These are phyloP conservation scores for Pyrocephalus nanus DNA, from an alignment of 2,797 vertebrate species.

Conservation along the genomic window DNA sequence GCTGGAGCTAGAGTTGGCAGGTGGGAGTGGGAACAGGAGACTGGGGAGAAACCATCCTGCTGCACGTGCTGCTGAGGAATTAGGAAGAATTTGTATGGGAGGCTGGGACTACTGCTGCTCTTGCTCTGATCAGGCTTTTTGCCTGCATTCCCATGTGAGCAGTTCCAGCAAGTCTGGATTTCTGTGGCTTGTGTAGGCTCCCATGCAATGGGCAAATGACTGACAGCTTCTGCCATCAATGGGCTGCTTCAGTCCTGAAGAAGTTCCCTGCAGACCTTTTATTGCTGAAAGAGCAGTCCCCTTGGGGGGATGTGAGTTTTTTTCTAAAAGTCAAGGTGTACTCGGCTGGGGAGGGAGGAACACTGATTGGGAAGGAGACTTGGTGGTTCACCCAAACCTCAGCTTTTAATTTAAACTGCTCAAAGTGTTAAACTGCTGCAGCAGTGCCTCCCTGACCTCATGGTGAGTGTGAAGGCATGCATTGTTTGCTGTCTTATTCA, in stretches of 20 bases:
- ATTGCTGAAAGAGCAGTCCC: not conserved
- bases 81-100: not conserved
- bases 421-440: not conserved
- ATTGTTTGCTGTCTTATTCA: not conserved
- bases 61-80: not conserved
- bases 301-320: fast-evolving
- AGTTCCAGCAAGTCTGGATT: not conserved
- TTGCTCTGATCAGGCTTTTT: fast-evolving
- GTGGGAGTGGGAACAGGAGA: not conserved
- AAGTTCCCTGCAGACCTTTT: not conserved
- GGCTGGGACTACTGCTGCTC: not conserved
- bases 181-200: not conserved
- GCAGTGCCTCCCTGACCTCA: fast-evolving
- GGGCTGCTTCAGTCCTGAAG: not conserved
- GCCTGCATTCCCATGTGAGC: not conserved
- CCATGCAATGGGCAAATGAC: not conserved
- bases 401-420: not conserved
- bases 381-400: not conserved
- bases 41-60: fast-evolving
- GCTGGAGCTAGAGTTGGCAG: not conserved
- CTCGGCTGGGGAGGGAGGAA: not conserved
- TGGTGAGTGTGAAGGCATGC: not conserved
- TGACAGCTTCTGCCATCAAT: fast-evolving
- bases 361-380: not conserved
- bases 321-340: not conserved